Evolutionary conservation across 2,113 vertebrate genomes (phyloP).

Genomic region (Pseudorhombus dupliciocellatus): DNA sequence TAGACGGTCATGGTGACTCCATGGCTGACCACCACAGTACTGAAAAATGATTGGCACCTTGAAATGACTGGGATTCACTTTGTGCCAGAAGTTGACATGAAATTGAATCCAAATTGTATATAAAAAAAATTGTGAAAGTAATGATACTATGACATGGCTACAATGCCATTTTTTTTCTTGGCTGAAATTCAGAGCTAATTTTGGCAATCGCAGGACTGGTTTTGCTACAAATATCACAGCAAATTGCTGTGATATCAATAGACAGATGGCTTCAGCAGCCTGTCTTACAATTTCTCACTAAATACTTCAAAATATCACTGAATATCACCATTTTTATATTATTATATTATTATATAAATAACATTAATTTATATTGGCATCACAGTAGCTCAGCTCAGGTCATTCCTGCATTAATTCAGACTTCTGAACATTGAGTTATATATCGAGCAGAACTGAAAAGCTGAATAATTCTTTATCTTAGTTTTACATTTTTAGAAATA

Average conservation of each 20-base stretch:
- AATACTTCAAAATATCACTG: neutral
- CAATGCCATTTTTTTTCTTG: constrained; percentile 12
- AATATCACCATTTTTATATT: too few species aligned
- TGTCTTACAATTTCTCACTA: neutral
- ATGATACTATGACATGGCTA: neutral
- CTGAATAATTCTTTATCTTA: too few species aligned
- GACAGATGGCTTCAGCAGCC: constrained; percentile 33
- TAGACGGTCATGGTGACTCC: neutral
- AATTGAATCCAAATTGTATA: neutral
- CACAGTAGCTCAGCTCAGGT: too few species aligned
- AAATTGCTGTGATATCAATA: constrained; percentile 35
- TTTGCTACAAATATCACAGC: constrained; percentile 13
- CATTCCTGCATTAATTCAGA: too few species aligned
- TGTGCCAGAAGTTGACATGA: neutral
- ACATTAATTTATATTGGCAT: too few species aligned
- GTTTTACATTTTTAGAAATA: too few species aligned
- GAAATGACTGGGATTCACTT: neutral
- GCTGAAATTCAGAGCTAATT: constrained; percentile 15
- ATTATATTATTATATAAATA: too few species aligned
- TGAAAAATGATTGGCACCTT: neutral
- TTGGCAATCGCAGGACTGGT: constrained; percentile 25
- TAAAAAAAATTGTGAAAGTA: neutral
- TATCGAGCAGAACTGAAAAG: too few species aligned
- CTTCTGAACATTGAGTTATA: too few species aligned
- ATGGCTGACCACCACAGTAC: neutral